phyloP scores from a whole-genome alignment of 37 sponge, comb jelly and placozoan species.

The Oscarella lobularis region DNA sequence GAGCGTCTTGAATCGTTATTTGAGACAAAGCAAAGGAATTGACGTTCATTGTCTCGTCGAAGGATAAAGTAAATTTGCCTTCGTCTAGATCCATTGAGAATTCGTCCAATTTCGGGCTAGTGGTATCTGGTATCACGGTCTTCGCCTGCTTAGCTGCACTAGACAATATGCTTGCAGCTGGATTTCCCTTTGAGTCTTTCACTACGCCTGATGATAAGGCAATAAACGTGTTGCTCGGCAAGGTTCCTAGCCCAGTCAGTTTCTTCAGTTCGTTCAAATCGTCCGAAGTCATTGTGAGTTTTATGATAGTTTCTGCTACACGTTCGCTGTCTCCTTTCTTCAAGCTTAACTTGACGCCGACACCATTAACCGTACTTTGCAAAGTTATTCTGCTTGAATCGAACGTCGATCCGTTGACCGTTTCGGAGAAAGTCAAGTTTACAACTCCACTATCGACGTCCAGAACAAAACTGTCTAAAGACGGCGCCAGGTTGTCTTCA shows the following conservation, averaged over 20 bases:
- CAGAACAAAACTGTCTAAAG: slow-evolving; percentile 32
- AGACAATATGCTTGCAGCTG: slow-evolving; percentile 9
- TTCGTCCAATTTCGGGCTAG: neutral
- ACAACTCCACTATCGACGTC: slow-evolving; percentile 50
- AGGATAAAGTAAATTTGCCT: neutral
- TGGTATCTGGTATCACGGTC: slow-evolving; percentile 5
- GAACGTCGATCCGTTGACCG: slow-evolving; percentile 41
- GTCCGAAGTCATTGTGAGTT: slow-evolving; percentile 18
- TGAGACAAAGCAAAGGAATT: neutral
- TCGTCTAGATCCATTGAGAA: slow-evolving; percentile 26
- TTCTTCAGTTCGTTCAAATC: slow-evolving; percentile 79
- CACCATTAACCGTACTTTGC: neutral
- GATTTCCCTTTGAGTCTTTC: slow-evolving; percentile 39
- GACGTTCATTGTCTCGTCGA: slow-evolving; percentile 6
- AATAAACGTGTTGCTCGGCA: slow-evolving; percentile 25
- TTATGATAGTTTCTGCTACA: too few species aligned
- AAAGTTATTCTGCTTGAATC: slow-evolving; percentile 36
- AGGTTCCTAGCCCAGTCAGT: slow-evolving; percentile 30
- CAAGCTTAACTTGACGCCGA: neutral
- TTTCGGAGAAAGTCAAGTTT: slow-evolving; percentile 55
- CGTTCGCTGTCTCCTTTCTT: too few species aligned
- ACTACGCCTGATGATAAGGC: slow-evolving; percentile 20
- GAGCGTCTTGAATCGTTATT: neutral
- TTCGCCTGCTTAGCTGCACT: slow-evolving; percentile 13
- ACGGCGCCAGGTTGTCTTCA: slow-evolving; percentile 23